Percentiles rank a stretch among this genome's conserved stretches.
phyloP scores from a whole-genome alignment of 2,888 invertebrate genomes.

The Mycalesis mineus region DNA sequence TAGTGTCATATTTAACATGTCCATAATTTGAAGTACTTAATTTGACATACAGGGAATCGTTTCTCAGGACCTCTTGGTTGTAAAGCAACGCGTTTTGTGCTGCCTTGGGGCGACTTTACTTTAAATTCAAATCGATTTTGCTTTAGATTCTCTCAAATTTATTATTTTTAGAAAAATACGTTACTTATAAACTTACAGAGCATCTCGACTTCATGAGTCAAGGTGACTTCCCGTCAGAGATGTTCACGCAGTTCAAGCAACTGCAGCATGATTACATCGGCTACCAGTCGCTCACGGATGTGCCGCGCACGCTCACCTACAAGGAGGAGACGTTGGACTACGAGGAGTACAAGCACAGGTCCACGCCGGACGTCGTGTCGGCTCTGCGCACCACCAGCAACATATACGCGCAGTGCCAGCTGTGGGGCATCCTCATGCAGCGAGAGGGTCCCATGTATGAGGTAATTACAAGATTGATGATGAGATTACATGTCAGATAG shows the following conservation, averaged over 20 bases:
- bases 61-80: no score
- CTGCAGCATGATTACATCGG: conserved; percentile 94
- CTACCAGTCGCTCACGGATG: conserved; percentile 96
- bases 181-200: conserved; percentile 72
- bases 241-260: conserved; percentile 91
- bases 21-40: no score
- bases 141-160: neutral
- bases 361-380: conserved; percentile 86
- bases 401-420: conserved; percentile 87
- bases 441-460: conserved; percentile 89
- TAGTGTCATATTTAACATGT: no score
- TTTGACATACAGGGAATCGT: no score
- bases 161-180: no score
- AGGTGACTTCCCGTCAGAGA: conserved; percentile 83
- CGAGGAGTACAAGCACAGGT: conserved; percentile 80
- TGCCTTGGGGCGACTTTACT: no score
- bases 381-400: conserved; percentile 83
- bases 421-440: conserved; percentile 89
- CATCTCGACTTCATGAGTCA: conserved; percentile 98
- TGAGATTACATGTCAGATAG: no score
- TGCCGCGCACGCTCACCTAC: conserved; percentile 88
- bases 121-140: no score
- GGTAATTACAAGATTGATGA: conserved; percentile 61
- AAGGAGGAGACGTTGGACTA: conserved; percentile 80
- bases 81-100: no score